Percentiles rank a stretch among this genome's conserved stretches.
These are phyloP conservation scores for Indicator maculatus DNA, from an alignment of 2,113 vertebrate species.

Conservation along the genomic window DNA sequence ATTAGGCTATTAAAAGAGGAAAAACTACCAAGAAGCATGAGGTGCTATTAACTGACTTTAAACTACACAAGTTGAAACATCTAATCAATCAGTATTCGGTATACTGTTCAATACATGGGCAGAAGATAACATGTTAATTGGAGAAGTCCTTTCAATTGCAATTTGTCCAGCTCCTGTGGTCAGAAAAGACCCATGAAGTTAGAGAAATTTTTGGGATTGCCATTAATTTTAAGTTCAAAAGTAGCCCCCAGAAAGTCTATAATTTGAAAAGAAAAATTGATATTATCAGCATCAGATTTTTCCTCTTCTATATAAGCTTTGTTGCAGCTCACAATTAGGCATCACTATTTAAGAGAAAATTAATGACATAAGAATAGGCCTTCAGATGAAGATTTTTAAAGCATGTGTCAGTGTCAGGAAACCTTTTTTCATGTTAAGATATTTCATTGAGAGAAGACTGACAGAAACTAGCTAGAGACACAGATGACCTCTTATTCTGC, in stretches of 20 bases:
- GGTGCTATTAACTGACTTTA: background rate
- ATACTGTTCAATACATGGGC: background rate
- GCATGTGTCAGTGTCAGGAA: background rate
- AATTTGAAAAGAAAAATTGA: slow-evolving; percentile 20
- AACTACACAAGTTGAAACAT: background rate
- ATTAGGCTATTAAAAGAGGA: background rate
- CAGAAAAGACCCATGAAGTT: background rate
- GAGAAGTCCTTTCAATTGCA: slow-evolving; percentile 10
- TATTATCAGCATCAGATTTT: background rate
- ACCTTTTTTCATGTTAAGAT: background rate
- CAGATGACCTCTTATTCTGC: background rate
- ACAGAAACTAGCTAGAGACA: background rate
- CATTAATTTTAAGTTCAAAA: slow-evolving; percentile 16
- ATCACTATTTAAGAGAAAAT: background rate
- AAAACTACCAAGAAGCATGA: background rate
- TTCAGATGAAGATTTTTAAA: background rate
- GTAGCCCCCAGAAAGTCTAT: background rate
- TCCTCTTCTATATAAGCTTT: slow-evolving; percentile 7
- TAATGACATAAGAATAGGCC: slow-evolving; percentile 28
- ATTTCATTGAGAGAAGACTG: slow-evolving; percentile 18
- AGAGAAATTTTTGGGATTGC: background rate
- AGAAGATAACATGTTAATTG: background rate
- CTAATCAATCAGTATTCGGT: slow-evolving; percentile 15
- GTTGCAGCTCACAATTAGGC: slow-evolving; percentile 27
- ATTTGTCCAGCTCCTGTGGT: background rate